These are phyloP conservation scores for Montifringilla adamsi DNA, from an alignment of 2,113 vertebrate species.

Conservation along the genomic window DNA sequence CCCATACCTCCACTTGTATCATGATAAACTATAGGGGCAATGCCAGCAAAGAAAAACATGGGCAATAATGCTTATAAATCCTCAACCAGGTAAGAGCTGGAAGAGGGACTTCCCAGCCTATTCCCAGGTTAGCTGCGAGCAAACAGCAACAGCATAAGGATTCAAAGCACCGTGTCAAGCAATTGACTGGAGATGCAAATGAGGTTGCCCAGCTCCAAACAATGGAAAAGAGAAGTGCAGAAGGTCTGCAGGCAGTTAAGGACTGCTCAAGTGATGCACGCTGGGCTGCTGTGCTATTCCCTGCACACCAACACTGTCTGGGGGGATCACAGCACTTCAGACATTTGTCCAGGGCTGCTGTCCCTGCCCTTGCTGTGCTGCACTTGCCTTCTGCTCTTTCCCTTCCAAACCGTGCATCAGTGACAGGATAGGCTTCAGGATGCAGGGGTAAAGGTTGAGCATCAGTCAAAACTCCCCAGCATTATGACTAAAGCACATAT, in stretches of 20 bases:
- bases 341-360: not conserved
- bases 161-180: not conserved
- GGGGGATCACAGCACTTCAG: not conserved
- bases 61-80: not conserved
- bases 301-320: accelerated
- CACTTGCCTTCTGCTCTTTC: not conserved
- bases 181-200: not conserved
- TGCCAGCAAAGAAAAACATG: not conserved
- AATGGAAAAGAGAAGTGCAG: not conserved
- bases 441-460: not conserved
- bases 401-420: not conserved
- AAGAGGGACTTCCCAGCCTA: not conserved
- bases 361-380: not conserved
- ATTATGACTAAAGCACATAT: not conserved
- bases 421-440: not conserved
- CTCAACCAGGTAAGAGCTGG: not conserved
- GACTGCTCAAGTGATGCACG: not conserved
- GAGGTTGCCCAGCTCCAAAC: not conserved
- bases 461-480: not conserved
- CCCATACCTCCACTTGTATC: not conserved
- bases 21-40: not conserved
- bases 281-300: not conserved
- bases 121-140: not conserved
- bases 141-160: not conserved
- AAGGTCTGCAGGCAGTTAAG: not conserved